Evolutionary conservation across 2,888 invertebrate species (phyloP).

Genomic region (Leptinotarsa rubiginosa): DNA sequence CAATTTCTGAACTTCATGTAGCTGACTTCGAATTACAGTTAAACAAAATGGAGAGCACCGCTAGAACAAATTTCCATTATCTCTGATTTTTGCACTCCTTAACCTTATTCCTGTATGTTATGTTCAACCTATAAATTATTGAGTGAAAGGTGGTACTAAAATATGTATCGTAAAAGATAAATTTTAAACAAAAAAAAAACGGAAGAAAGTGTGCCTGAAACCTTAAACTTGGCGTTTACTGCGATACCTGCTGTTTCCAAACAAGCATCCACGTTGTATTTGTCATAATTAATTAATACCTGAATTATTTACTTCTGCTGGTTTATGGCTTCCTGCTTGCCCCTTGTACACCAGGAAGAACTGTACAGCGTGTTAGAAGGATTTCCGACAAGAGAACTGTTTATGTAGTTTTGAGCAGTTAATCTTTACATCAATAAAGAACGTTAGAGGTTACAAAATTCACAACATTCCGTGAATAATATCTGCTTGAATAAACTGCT

Average conservation of each 20-base stretch:
- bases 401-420: slow-evolving; percentile 11
- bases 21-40: not conserved
- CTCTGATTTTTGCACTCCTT: slow-evolving; percentile 4
- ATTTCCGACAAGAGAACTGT: slow-evolving; percentile 5
- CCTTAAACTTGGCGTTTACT: slow-evolving; percentile 12
- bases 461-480: not conserved
- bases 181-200: not conserved
- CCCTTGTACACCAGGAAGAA: slow-evolving; percentile 28
- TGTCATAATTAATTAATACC: slow-evolving; percentile 28
- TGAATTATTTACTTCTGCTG: slow-evolving; percentile 26
- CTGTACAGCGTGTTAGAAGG: slow-evolving; percentile 10
- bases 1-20: not conserved
- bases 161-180: not conserved
- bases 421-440: not conserved
- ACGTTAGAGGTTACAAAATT: not conserved
- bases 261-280: slow-evolving; percentile 28
- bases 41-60: not conserved
- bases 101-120: slow-evolving; percentile 19
- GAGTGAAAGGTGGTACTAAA: slow-evolving; percentile 20
- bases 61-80: slow-evolving; percentile 4
- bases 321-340: slow-evolving; percentile 35
- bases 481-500: no score
- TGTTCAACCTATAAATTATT: slow-evolving; percentile 8
- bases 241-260: slow-evolving; percentile 15
- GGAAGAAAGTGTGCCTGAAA: slow-evolving; percentile 23